Conservation (phyloP, 2,113 vertebrate genomes). For the Speoplatyrhinus poulsoni region DNA sequence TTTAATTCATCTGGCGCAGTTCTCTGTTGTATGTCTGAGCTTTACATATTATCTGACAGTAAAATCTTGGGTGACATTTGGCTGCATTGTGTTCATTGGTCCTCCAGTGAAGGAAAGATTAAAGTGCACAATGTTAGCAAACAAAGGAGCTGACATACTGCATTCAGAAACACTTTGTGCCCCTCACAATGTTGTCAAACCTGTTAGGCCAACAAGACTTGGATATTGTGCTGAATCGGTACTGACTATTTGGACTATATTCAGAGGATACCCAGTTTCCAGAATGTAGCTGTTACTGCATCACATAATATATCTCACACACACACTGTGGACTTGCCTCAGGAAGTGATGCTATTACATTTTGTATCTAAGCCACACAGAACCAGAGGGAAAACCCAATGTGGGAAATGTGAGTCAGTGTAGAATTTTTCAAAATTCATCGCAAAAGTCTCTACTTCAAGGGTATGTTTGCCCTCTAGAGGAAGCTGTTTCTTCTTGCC, state of each 20-base stretch:
- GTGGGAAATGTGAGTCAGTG: conserved; percentile 63
- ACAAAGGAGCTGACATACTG: conserved; percentile 18
- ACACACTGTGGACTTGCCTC: conserved; percentile 64
- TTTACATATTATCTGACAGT: not conserved
- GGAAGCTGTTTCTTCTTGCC: conserved; percentile 1
- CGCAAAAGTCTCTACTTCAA: conserved; percentile 40
- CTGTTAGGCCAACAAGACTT: conserved; percentile 33
- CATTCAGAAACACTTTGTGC: not conserved
- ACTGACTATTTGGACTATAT: conserved; percentile 34
- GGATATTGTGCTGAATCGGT: conserved; percentile 21
- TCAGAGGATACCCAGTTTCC: conserved; percentile 26
- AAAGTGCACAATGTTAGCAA: conserved; percentile 38
- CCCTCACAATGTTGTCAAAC: conserved; percentile 37
- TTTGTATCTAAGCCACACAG: conserved; percentile 56
- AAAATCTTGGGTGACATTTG: not conserved
- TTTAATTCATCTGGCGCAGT: not conserved
- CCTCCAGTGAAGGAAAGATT: conserved; percentile 15
- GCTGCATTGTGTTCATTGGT: not conserved
- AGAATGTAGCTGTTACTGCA: conserved; percentile 40
- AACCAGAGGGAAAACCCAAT: conserved; percentile 54
- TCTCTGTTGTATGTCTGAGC: no score
- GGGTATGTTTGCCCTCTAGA: conserved; percentile 11
- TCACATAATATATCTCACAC: conserved; percentile 34
- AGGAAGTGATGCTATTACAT: conserved; percentile 65
- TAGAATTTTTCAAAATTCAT: conserved; percentile 36